phyloP scores from a whole-genome alignment of 2,888 invertebrate genomes.

The Drosophila trichaetosa region DNA sequence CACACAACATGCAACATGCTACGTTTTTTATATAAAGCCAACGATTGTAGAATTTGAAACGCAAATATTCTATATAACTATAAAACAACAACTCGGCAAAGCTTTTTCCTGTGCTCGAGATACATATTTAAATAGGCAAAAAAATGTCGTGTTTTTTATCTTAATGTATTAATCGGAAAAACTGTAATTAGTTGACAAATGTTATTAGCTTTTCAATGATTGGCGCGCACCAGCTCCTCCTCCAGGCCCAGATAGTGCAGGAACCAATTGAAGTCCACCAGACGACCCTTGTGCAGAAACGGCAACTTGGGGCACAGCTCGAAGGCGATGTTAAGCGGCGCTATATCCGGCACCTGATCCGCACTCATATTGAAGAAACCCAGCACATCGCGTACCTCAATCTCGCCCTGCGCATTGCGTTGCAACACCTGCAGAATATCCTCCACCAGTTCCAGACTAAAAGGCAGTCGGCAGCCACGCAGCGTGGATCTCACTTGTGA shows the following conservation, averaged over 20 bases:
- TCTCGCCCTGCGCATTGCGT: conserved; percentile 88
- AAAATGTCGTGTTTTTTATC: background rate
- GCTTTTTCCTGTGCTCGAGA: background rate
- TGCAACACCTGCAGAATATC: conserved; percentile 87
- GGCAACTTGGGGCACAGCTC: conserved; percentile 84
- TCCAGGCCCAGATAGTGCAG: conserved; percentile 82
- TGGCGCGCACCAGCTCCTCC: conserved; percentile 71
- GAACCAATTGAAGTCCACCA: conserved; percentile 83
- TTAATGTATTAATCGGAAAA: background rate
- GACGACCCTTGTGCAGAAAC: conserved; percentile 82
- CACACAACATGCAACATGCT: background rate
- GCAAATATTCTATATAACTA: conserved; percentile 5
- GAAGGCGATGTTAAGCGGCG: conserved; percentile 83
- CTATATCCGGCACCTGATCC: conserved; percentile 81
- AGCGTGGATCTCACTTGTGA: conserved; percentile 88
- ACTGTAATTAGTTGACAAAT: background rate
- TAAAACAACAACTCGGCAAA: conserved; percentile 1
- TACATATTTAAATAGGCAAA: background rate
- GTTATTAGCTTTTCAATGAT: conserved; percentile 31
- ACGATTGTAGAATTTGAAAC: conserved; percentile 10
- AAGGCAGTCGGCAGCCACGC: conserved; percentile 89
- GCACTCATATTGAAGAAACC: conserved; percentile 89
- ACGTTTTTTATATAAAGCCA: conserved; percentile 11
- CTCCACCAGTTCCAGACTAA: conserved; percentile 89
- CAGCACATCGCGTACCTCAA: conserved; percentile 89